These are phyloP conservation scores for Stenurella melanura DNA, from an alignment of 2,888 invertebrate species.

Conservation along the genomic window DNA sequence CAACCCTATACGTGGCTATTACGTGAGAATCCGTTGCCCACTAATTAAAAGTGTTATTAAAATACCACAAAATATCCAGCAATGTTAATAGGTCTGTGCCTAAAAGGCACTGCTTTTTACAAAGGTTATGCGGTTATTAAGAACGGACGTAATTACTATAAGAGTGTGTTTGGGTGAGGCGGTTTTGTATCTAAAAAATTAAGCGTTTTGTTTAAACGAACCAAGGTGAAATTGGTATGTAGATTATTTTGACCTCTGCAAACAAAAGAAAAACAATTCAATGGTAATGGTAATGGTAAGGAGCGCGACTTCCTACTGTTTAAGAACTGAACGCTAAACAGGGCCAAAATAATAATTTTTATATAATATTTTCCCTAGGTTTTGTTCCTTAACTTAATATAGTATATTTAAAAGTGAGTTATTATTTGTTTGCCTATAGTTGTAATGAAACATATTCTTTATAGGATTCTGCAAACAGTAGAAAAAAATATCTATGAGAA, in stretches of 20 bases:
- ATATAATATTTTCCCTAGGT: too few species aligned
- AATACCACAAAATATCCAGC: constrained; percentile 63
- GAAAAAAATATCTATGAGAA: too few species aligned
- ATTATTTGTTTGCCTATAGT: too few species aligned
- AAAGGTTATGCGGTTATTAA: constrained; percentile 42
- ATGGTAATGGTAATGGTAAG: constrained; percentile 2
- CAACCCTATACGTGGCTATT: constrained; percentile 60
- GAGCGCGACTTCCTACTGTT: constrained; percentile 1
- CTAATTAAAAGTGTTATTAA: constrained; percentile 67
- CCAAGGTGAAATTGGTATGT: constrained; percentile 43
- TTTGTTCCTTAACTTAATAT: too few species aligned
- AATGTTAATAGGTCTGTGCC: constrained; percentile 58
- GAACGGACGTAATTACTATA: constrained; percentile 41
- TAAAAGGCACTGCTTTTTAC: constrained; percentile 47
- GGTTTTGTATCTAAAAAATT: constrained; percentile 35
- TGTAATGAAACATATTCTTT: too few species aligned
- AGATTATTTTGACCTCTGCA: constrained; percentile 33
- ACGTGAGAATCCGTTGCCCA: constrained; percentile 60
- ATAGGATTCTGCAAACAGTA: too few species aligned
- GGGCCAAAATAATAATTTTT: too few species aligned
- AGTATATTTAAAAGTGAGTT: too few species aligned
- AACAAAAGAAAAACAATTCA: not conserved
- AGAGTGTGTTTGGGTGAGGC: constrained; percentile 41
- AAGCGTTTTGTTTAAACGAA: constrained; percentile 36
- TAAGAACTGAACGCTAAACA: not conserved